A percentile compares a stretch with the other conserved stretches of the same genome.
Evolutionary conservation across 2,797 vertebrate species (phyloP).

Genomic region (Neoniphon sammara): DNA sequence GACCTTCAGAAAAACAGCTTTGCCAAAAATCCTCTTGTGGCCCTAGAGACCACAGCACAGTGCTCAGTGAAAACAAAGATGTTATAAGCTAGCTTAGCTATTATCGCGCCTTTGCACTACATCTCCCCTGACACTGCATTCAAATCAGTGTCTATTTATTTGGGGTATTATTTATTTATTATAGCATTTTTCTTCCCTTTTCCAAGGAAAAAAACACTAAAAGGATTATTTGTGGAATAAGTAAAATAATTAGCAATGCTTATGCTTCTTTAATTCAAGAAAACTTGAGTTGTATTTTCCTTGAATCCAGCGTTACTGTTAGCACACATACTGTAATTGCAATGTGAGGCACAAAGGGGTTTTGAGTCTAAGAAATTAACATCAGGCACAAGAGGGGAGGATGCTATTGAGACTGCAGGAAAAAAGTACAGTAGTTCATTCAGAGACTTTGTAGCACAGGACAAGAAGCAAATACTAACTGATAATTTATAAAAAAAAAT

Average conservation of each 20-base stretch:
- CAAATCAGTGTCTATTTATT: conserved; percentile 91
- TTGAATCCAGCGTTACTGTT: conserved; percentile 58
- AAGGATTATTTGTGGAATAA: conserved; percentile 97
- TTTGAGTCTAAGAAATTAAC: conserved; percentile 45
- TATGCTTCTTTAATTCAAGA: conserved; percentile 65
- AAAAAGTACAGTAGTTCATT: conserved; percentile 27
- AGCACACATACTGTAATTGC: conserved; percentile 49
- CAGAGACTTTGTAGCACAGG: conserved; percentile 37
- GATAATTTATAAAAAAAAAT: conserved; percentile 7
- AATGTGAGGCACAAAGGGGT: conserved; percentile 62
- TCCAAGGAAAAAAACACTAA: conserved; percentile 88
- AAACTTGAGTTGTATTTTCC: conserved; percentile 68
- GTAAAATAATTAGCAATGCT: conserved; percentile 83
- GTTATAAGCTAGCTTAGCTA: conserved; percentile 88
- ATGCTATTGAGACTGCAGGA: conserved; percentile 32
- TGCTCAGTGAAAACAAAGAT: conserved; percentile 86
- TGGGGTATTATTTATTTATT: conserved; percentile 87
- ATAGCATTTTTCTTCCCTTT: conserved; percentile 75
- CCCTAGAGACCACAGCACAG: conserved; percentile 79
- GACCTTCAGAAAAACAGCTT: conserved; percentile 80
- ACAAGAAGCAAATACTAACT: background rate
- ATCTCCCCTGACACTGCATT: conserved; percentile 93
- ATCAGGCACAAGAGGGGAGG: conserved; percentile 49
- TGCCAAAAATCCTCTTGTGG: conserved; percentile 80
- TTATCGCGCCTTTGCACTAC: conserved; percentile 87